Percentiles rank a stretch among this genome's conserved stretches.
Conservation (phyloP, 2,888 invertebrate genomes). For the Lagria hirta region DNA sequence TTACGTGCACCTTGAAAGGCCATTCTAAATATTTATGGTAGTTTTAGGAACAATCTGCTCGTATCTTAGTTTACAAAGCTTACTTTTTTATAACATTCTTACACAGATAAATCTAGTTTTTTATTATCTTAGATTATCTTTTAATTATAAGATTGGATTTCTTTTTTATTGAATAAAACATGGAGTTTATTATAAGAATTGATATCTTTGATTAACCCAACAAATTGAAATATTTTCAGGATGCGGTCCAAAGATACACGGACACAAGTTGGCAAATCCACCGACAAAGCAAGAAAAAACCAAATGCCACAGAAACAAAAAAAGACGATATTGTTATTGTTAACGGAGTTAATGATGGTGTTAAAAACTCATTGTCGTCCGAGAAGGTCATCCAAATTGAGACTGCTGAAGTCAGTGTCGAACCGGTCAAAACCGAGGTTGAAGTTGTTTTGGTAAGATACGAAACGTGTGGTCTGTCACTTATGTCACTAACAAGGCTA, state of each 20-base stretch:
- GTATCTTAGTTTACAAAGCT: too few species aligned
- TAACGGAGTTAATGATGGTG: constrained; percentile 27
- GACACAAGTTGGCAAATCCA: constrained; percentile 77
- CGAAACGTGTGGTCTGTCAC: constrained; percentile 12
- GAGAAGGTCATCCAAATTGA: constrained; percentile 41
- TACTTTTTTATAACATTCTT: too few species aligned
- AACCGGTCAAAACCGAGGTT: constrained; percentile 40
- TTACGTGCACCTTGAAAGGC: too few species aligned
- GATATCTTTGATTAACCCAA: too few species aligned
- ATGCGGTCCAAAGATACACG: constrained; percentile 68
- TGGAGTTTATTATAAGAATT: too few species aligned
- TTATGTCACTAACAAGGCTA: constrained; percentile 7
- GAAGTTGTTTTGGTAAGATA: constrained; percentile 48
- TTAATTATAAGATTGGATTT: not conserved
- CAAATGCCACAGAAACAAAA: constrained; percentile 19
- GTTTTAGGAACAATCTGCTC: too few species aligned
- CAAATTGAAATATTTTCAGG: too few species aligned
- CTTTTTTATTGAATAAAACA: not conserved
- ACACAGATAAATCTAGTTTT: too few species aligned
- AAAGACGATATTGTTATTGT: constrained; percentile 15
- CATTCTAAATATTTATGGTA: too few species aligned
- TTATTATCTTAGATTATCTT: not conserved
- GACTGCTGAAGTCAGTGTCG: constrained; percentile 48
- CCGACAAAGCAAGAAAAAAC: constrained; percentile 58
- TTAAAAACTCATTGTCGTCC: not conserved